Evolutionary conservation across 2,113 vertebrate genomes (phyloP).

Genomic region (Limanda limanda): DNA sequence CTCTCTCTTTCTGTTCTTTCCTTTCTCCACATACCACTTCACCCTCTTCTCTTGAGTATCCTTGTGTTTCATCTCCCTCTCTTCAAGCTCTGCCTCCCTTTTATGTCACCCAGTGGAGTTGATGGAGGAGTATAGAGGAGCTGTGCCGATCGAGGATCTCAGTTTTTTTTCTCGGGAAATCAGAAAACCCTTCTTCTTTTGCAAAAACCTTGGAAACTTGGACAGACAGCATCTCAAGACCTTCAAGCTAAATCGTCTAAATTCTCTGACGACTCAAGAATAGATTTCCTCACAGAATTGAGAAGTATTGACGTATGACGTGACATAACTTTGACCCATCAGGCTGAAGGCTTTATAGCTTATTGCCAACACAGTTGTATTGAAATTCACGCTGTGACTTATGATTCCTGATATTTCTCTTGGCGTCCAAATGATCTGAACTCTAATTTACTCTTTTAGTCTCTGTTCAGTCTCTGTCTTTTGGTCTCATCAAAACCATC

Average conservation of each 20-base stretch:
- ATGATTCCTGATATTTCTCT: too few relatives aligned
- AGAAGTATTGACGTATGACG: constrained; percentile 8
- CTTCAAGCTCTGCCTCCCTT: constrained; percentile 26
- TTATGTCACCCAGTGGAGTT: constrained; percentile 26
- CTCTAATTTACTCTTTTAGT: too few relatives aligned
- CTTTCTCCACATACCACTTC: constrained; percentile 16
- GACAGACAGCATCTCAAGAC: constrained; percentile 2
- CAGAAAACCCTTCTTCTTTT: neutral
- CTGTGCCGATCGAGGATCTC: constrained; percentile 28
- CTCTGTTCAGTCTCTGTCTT: too few relatives aligned
- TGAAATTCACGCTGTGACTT: too few relatives aligned
- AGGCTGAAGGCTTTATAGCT: neutral
- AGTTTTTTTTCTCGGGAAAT: constrained; percentile 18
- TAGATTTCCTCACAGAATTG: constrained; percentile 10
- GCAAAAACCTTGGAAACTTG: constrained; percentile 18
- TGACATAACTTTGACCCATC: constrained; percentile 20
- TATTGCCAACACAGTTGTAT: too few relatives aligned
- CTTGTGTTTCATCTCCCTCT: constrained; percentile 18
- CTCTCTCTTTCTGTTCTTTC: constrained; percentile 5
- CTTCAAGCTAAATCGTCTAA: constrained; percentile 8
- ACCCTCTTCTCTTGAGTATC: constrained; percentile 31
- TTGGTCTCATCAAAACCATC: too few relatives aligned
- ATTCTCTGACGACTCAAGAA: neutral
- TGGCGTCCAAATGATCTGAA: too few relatives aligned
- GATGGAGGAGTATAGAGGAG: constrained; percentile 3